Conservation (phyloP, 2,888 invertebrate species). For the Rhogogaster chlorosoma region DNA sequence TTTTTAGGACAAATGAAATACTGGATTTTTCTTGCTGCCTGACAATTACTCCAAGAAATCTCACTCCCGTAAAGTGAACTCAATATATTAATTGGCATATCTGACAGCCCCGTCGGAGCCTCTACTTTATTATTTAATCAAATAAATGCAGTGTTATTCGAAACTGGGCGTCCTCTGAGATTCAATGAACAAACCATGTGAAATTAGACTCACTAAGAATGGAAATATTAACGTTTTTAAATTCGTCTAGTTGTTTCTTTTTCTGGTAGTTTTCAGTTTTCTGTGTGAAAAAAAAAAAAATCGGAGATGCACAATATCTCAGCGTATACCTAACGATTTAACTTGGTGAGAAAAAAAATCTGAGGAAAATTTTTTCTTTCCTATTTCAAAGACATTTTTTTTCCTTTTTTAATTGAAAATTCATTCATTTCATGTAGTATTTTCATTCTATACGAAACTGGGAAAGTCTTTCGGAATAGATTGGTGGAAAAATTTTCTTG, state of each 20-base stretch:
- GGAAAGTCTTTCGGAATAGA: constrained; percentile 5
- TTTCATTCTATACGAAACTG: not conserved
- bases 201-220: constrained; percentile 1
- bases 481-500: not conserved
- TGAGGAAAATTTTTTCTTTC: not conserved
- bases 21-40: constrained; percentile 35
- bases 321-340: not conserved
- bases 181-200: not conserved
- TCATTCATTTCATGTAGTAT: no score
- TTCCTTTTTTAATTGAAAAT: not conserved
- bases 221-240: not conserved
- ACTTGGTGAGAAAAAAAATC: not conserved
- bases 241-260: not conserved
- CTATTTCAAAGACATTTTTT: not conserved
- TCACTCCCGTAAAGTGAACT: constrained; percentile 10
- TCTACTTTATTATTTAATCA: constrained; percentile 43
- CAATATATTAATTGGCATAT: constrained; percentile 31
- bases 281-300: not conserved
- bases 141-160: constrained; percentile 5
- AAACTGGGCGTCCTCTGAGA: constrained; percentile 28
- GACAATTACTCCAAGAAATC: constrained; percentile 31
- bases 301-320: not conserved
- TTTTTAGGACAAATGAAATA: constrained; percentile 7
- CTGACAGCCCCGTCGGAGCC: constrained; percentile 39
- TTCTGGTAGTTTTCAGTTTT: not conserved